Base-by-base conservation (phyloP, 2,797 vertebrate genomes). In the Sebastolobus alascanus region DNA sequence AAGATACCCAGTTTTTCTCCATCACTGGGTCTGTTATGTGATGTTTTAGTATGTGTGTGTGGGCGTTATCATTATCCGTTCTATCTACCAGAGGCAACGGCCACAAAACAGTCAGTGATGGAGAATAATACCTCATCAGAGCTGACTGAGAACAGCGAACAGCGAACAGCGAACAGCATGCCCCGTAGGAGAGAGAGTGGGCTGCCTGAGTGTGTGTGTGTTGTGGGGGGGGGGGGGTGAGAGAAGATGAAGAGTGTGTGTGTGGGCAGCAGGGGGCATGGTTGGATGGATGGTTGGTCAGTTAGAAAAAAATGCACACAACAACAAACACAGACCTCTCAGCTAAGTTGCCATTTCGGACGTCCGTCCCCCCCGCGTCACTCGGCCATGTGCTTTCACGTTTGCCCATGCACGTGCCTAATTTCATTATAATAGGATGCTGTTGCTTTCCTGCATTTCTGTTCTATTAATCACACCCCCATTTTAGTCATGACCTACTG, bases 121-220 rank as follows among this genome's bases (percentile, higher is more conserved):
- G 79, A 84, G 84, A 89, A 84, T 77, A 90, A 87, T 78, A 79
- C 64, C 77, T 89, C 76, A 80, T 84, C 77, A 66, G 54, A 61
- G 82, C 73, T 43, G 77, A 82, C 40, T 40, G 82, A 80, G 67
- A 86, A 86, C 80, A 61, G 76, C 37, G 16, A 46, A 46, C 25
- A 25, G 25, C 25, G 25, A 25, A 25, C 33, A 35, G 33, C 7
- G 18, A 85, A 88, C 73, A 84, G 54, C 61, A 67, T 66, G 61
- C 69, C 85, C 75, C 38, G 6, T 55, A 58, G 71, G 74, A 80
- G 63, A 83, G 61, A 14, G 84, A 81, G 80, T 87, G 73, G 80
- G 83, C 60, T 78, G 77, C 35, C 67, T 68, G 27, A 72, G 82
- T 66, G 70, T 74, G 73, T 73, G 58, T 68, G 20, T 9, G 40